These are phyloP conservation scores for Hypothenemus hampei DNA, from an alignment of 1,140 invertebrate genomes.

Conservation along the genomic window DNA sequence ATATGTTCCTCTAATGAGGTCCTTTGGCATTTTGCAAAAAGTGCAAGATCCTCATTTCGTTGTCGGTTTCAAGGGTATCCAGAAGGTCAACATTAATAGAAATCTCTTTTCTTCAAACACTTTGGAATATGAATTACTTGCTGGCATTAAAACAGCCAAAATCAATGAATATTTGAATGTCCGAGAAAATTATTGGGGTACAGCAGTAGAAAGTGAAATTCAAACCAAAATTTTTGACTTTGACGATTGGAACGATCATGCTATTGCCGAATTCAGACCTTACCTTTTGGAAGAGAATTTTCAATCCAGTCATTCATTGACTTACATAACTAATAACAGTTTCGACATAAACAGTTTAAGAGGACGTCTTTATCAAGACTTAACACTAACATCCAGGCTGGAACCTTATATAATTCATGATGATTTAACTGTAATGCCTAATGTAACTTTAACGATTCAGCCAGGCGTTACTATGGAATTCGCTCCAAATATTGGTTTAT, in stretches of 20 bases:
- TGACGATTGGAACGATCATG: conserved; percentile 99
- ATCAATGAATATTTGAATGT: conserved; percentile 85
- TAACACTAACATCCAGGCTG: conserved; percentile 61
- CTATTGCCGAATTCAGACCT: conserved; percentile 83
- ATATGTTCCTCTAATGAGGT: conserved; percentile 40
- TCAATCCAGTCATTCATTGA: conserved; percentile 68
- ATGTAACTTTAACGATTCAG: conserved; percentile 75
- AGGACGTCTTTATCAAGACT: conserved; percentile 72
- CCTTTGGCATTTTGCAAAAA: conserved; percentile 43
- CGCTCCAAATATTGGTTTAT: conserved; percentile 92
- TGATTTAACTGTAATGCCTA: conserved; percentile 97
- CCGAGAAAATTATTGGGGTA: conserved; percentile 96
- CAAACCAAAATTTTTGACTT: conserved; percentile 93
- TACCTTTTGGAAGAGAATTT: conserved; percentile 75
- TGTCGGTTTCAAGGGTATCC: conserved; percentile 88
- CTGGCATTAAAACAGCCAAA: conserved; percentile 83
- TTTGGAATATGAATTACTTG: conserved; percentile 87
- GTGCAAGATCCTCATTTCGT: conserved; percentile 68
- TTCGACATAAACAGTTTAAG: conserved; percentile 69
- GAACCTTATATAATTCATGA: conserved; percentile 79
- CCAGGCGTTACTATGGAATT: conserved; percentile 93
- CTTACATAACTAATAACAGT: conserved; percentile 51
- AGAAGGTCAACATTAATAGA: conserved; percentile 84
- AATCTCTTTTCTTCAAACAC: conserved; percentile 89
- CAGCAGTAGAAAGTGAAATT: conserved; percentile 64